phyloP scores from a whole-genome alignment of 1,140 invertebrate genomes.

The Sminthurides bifidus region DNA sequence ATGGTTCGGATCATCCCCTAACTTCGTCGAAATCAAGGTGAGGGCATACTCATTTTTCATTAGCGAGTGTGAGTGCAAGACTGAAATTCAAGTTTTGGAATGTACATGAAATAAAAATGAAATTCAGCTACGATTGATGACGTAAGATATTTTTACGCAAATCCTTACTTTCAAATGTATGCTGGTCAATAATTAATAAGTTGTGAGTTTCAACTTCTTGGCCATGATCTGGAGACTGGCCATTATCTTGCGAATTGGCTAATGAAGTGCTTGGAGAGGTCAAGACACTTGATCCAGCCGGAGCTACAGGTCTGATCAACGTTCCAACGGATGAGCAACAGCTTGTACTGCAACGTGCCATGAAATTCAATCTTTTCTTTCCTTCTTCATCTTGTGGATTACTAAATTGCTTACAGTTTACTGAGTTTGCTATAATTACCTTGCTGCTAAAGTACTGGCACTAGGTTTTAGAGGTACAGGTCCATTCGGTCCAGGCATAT shows the following conservation, averaged over 20 bases:
- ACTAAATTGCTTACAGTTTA: not conserved
- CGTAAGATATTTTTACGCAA: too few relatives aligned
- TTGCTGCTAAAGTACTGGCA: conserved; percentile 62
- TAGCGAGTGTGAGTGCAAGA: conserved; percentile 85
- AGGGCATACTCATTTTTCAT: conserved; percentile 78
- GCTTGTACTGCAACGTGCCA: conserved; percentile 19
- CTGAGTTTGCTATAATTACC: conserved; percentile 13
- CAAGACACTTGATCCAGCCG: conserved; percentile 16
- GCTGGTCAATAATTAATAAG: conserved; percentile 86
- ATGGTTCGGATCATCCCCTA: conserved; percentile 78
- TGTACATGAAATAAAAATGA: too few relatives aligned
- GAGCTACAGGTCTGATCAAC: conserved; percentile 24
- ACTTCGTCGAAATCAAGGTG: conserved; percentile 72
- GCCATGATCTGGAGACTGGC: conserved; percentile 54
- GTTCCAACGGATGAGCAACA: conserved; percentile 28
- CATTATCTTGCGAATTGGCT: conserved; percentile 1
- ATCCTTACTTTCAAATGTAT: conserved; percentile 75
- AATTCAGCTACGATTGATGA: too few relatives aligned
- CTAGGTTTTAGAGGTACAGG: conserved; percentile 55
- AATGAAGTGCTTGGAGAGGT: conserved; percentile 5
- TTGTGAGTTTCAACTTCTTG: conserved; percentile 87
- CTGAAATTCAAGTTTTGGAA: conserved; percentile 43
- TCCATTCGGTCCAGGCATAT: conserved; percentile 61
- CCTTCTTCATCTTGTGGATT: not conserved
- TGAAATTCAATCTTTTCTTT: conserved; percentile 15